Percentiles rank a stretch among this genome's conserved stretches.
phyloP scores from a whole-genome alignment of 2,113 vertebrate genomes.

The Lates calcarifer region DNA sequence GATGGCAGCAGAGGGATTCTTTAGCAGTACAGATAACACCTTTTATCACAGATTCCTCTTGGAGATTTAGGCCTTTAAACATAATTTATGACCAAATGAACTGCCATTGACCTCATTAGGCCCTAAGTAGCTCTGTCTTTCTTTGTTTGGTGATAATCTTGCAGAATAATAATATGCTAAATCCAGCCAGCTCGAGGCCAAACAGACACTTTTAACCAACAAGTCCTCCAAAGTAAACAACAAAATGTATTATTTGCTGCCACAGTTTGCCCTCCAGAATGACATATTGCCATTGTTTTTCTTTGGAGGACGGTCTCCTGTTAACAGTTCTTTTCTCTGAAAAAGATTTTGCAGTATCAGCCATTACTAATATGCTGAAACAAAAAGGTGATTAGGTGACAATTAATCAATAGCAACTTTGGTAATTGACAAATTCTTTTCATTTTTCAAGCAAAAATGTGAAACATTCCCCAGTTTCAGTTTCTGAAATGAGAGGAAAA shows the following conservation, averaged over 20 bases:
- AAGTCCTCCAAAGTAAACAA: background rate
- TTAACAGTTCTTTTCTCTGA: background rate
- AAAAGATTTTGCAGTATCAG: background rate
- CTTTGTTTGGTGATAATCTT: slow-evolving; percentile 18
- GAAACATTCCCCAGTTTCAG: too few relatives aligned
- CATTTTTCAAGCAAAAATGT: too few relatives aligned
- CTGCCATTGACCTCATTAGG: slow-evolving; percentile 32
- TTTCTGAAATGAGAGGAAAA: too few relatives aligned
- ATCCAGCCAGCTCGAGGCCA: background rate
- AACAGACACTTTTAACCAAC: background rate
- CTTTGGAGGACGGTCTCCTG: background rate
- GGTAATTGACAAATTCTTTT: too few relatives aligned
- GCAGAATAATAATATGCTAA: background rate
- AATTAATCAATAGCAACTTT: background rate
- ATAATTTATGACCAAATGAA: slow-evolving; percentile 1
- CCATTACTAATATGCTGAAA: background rate
- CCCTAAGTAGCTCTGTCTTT: slow-evolving; percentile 4
- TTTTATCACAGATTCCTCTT: slow-evolving; percentile 32
- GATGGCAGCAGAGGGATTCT: slow-evolving; percentile 5
- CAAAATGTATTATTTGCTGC: background rate
- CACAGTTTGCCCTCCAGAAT: background rate
- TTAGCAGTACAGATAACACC: slow-evolving; percentile 10
- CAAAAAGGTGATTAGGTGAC: background rate
- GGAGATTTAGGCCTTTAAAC: slow-evolving; percentile 27
- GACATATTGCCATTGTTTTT: background rate